Conservation (phyloP, 2,888 invertebrate genomes). For the Molanna angustata region DNA sequence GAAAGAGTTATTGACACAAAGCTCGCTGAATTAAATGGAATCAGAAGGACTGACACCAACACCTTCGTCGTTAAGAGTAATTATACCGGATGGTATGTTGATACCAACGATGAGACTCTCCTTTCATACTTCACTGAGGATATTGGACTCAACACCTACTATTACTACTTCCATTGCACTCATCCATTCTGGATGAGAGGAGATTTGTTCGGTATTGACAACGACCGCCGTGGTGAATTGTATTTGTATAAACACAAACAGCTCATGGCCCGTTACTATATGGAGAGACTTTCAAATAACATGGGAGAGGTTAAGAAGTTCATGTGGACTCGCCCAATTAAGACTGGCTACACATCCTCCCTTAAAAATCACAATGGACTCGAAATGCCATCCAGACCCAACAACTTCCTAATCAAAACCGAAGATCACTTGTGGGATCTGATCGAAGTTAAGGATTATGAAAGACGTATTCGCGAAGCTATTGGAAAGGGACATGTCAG, state of each 20-base stretch:
- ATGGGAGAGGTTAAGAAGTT: conserved; percentile 62
- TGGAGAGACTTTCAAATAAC: conserved; percentile 70
- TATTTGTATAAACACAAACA: conserved; percentile 65
- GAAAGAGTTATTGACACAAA: conserved; percentile 56
- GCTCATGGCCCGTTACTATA: conserved; percentile 67
- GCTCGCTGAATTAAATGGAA: conserved; percentile 50
- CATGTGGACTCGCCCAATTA: conserved; percentile 50
- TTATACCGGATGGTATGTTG: conserved; percentile 61
- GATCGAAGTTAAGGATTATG: conserved; percentile 49
- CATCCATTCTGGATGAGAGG: conserved; percentile 70
- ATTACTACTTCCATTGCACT: conserved; percentile 64
- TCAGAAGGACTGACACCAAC: conserved; percentile 52
- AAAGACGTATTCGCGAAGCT: conserved; percentile 57
- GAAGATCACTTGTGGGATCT: conserved; percentile 46
- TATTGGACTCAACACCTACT: conserved; percentile 69
- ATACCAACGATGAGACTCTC: conserved; percentile 45
- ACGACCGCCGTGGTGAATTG: conserved; percentile 55
- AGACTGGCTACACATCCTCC: conserved; percentile 62
- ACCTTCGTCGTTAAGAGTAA: conserved; percentile 62
- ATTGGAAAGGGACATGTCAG: conserved; percentile 57
- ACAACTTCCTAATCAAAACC: conserved; percentile 54
- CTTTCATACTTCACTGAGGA: conserved; percentile 75
- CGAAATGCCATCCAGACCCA: conserved; percentile 61
- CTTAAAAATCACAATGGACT: conserved; percentile 63
- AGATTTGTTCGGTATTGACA: conserved; percentile 44